A percentile compares a stretch with the other conserved stretches of the same genome.
Conservation (phyloP, 1,140 invertebrate species). For the Drosophila sp. region DNA sequence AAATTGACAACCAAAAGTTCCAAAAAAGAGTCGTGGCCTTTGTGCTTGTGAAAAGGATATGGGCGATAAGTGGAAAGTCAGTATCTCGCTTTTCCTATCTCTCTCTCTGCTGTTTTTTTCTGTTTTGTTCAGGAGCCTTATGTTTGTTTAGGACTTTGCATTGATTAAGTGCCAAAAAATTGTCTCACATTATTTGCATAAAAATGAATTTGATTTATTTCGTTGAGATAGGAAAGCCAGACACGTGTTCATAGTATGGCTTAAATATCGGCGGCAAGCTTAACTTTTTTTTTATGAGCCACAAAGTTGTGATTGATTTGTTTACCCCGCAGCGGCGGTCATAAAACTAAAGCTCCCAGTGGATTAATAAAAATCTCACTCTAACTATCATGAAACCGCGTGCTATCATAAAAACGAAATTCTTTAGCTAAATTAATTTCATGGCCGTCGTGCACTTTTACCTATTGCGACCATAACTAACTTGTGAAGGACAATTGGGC, state of each 20-base stretch:
- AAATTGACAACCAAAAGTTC: constrained; percentile 7
- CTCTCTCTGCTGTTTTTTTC: constrained; percentile 8
- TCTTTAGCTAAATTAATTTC: constrained; percentile 46
- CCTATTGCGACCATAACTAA: constrained; percentile 8
- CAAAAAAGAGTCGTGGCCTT: neutral
- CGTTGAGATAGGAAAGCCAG: constrained; percentile 19
- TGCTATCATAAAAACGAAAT: constrained; percentile 31
- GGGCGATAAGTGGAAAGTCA: neutral
- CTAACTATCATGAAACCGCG: constrained; percentile 54
- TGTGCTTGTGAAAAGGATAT: constrained; percentile 37
- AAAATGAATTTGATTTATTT: constrained; percentile 65
- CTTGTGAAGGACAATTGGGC: constrained; percentile 40
- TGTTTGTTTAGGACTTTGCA: constrained; percentile 74
- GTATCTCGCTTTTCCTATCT: constrained; percentile 1
- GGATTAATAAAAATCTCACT: constrained; percentile 55
- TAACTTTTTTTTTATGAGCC: constrained; percentile 61
- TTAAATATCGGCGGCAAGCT: neutral
- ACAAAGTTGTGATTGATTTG: constrained; percentile 72
- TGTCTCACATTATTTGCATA: constrained; percentile 70
- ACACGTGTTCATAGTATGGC: constrained; percentile 7
- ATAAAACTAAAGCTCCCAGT: constrained; percentile 52
- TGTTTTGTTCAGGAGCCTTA: neutral
- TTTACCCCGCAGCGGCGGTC: constrained; percentile 32
- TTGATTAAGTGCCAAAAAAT: constrained; percentile 74
- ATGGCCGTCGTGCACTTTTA: constrained; percentile 13